Evolutionary conservation across 2,797 vertebrate genomes (phyloP), one percentile per base, ranked within the genome.

Genomic region (Takifugu ocellatus): DNA sequence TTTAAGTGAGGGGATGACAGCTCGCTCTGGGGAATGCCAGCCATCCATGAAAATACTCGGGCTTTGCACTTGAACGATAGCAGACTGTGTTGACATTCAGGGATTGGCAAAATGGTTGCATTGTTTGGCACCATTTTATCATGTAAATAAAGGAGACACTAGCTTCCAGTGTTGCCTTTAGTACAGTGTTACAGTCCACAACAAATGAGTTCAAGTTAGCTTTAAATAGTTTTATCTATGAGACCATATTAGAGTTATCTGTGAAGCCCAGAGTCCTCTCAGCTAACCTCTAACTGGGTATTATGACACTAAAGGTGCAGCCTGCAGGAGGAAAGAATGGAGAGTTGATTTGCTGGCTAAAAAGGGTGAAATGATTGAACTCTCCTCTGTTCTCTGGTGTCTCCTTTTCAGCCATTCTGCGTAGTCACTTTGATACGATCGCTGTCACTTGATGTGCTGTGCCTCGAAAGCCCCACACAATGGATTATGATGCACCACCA

Each of bases 351-450:
- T 81, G 78, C 77, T 82, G 44, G n/a, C 16, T 10, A 21, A 17
- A 46, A 21, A 46, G 21, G 74, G 61, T 68, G 79, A 82, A 81
- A 83, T 81, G 85, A 87, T 80, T 86, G 80, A 87, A 87, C 84
- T 85, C 56, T 59, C 72, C 79, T 88, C 88, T 89, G 78, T 90
- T 83, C 77, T 57, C 16, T 46, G 64, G 74, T 52, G 70, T 74
- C 80, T 80, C 78, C 70, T 89, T 89, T 91, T 87, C 88, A 46
- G 78, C 67, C 50, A 24, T 68, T 67, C 82, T 70, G 78, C 70
- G 56, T 75, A 74, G 71, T 86, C 78, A 74, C 88, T 89, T 88
- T 77, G 85, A 91, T 89, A 79, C 69, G 81, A 88, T 88, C 84
- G 55, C 76, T 74, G 78, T 85, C 84, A 76, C 81, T 71, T 25